Evolutionary conservation across 2,113 vertebrate species (phyloP).

Genomic region (Bambusicola thoracicus): DNA sequence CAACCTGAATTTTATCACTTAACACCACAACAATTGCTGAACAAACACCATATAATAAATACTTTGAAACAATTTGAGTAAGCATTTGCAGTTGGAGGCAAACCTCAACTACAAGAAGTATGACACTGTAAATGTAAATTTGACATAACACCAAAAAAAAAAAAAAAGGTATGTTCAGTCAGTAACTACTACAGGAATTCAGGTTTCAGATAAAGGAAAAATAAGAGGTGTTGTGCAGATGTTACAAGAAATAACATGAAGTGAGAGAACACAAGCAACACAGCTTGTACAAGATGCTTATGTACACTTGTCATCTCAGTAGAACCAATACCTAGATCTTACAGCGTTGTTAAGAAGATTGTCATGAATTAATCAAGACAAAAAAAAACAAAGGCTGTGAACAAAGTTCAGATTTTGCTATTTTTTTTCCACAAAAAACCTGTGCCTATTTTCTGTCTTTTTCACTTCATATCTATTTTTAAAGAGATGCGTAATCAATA

Average conservation of each 20-base stretch:
- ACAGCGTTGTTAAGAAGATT: not conserved
- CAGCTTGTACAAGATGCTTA: not conserved
- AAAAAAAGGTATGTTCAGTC: conserved; percentile 54
- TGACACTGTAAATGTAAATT: conserved; percentile 72
- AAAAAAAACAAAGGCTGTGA: not conserved
- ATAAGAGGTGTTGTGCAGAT: not conserved
- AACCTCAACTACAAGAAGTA: conserved; percentile 79
- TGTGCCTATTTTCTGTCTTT: rapidly evolving
- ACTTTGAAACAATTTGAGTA: conserved; percentile 71
- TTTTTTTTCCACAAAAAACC: not conserved
- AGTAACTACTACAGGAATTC: conserved; percentile 38
- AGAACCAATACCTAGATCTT: not conserved
- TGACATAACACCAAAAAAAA: conserved; percentile 52
- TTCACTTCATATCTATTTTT: not conserved
- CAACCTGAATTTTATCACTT: conserved; percentile 77
- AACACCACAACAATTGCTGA: conserved; percentile 55
- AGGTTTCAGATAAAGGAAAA: conserved; percentile 57
- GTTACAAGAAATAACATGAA: not conserved
- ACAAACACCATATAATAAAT: conserved; percentile 70
- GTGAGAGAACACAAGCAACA: not conserved
- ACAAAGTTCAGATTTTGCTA: not conserved
- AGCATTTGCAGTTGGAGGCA: conserved; percentile 80
- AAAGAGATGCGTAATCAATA: not conserved
- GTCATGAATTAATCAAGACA: not conserved
- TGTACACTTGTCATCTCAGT: not conserved